Evolutionary conservation across 2,888 invertebrate species (phyloP), one percentile per base, ranked within the genome.

Genomic region (Mythimna albipuncta): DNA sequence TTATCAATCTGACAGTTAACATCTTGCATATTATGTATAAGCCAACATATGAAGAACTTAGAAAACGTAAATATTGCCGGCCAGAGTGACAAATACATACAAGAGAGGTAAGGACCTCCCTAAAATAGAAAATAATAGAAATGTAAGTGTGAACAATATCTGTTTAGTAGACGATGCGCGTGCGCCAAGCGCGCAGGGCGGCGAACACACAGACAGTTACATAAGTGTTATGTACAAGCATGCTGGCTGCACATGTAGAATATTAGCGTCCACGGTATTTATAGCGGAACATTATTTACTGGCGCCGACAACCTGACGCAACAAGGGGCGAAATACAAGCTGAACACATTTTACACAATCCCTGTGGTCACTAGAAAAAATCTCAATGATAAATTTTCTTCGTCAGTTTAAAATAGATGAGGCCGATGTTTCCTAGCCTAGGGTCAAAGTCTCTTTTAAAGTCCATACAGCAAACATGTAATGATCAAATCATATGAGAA

Each of bases 211-310:
- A 44, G 41, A 26, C 55, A 6, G 61, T 81, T 83, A 81, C 68
- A 71, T 79, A 83, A 81, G 62, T 54, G 83, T 79, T 81, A 81
- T 81, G 75, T 79, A 71, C 65, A 62, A 58, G 55, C 59, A 79
- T 75, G 75, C 70, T 70, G 16, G 64, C n/a, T 75, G 75, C 62
- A 81, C 79, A 74, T 79, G 21, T 70, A 52, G 58, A 65, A 63
- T 68, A 64, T 52, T 47, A 82, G 77, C 64, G 50, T 57, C 16
- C 26, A 58, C 55, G 62, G 19, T 79, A 65, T 59, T 78, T 82
- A 78, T 70, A 63, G 62, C 61, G 1, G 32, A 38, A 38, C 32
- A 57, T 66, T 64, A 62, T 64, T 44, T 62, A 64, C 32, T 55
- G 55, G n/a, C 9, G 47, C 55, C 62, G 26, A 55, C 32, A n/a